These are phyloP conservation scores for Halcyon senegalensis DNA, from an alignment of 2,113 vertebrate species.

Conservation along the genomic window DNA sequence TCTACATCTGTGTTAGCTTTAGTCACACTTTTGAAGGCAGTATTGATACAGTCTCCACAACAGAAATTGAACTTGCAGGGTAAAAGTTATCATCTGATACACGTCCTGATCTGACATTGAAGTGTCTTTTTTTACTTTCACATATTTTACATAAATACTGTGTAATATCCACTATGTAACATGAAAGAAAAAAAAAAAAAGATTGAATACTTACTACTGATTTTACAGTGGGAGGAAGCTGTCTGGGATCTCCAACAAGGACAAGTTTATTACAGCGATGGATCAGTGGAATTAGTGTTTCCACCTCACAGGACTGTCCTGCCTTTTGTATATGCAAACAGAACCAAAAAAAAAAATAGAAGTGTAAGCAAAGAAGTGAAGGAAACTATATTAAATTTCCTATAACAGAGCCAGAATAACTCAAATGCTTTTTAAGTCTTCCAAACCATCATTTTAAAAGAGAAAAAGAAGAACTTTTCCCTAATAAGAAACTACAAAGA, in stretches of 20 bases:
- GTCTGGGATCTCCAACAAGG: constrained; percentile 86
- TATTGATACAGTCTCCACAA: background rate
- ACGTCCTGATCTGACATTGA: background rate
- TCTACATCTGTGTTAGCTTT: background rate
- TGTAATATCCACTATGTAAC: background rate
- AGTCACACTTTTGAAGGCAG: background rate
- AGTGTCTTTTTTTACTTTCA: background rate
- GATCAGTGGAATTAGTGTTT: constrained; percentile 85
- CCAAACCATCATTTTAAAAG: too few relatives aligned
- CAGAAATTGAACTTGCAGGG: background rate
- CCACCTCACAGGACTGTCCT: constrained; percentile 85
- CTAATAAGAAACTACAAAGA: background rate
- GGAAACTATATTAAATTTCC: background rate
- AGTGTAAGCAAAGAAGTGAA: background rate
- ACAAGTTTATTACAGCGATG: constrained; percentile 82
- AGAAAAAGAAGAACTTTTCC: background rate
- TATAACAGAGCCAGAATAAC: background rate
- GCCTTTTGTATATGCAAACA: constrained; percentile 71
- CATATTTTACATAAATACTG: background rate
- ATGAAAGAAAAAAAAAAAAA: background rate
- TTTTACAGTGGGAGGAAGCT: constrained; percentile 87
- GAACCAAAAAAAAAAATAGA: background rate
- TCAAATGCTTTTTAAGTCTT: background rate
- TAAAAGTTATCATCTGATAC: background rate
- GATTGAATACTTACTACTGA: constrained; percentile 75